Base-by-base conservation (phyloP, 1,140 invertebrate genomes). In the Microplitis demolitor region DNA sequence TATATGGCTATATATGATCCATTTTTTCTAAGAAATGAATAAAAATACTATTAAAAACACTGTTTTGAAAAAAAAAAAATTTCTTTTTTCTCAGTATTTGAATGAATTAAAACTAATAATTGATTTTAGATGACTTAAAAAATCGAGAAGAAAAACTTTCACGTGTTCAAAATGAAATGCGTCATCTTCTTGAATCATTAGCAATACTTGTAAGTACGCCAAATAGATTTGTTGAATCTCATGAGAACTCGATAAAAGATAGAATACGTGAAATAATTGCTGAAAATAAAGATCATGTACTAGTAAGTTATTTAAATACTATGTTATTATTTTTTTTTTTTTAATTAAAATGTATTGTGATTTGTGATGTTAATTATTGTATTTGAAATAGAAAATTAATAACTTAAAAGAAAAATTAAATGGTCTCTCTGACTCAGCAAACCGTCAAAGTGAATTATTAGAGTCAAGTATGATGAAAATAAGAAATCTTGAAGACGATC, bases 231-330 rank as follows among this genome's bases (percentile, higher is more conserved):
- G 90, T 93, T 3, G 93, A 95, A 78, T 90, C 93, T 2, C 89
- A 92, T 56, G 93, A 95, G 80, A 90, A 88, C 31, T 87, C 92
- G 11, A 93, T 95, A 63, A 93, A 94, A 81, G 93, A 95, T 60
- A 88, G 93, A 73, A 90, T 95, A 63, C 85, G 93, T 24, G 93
- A 95, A 82, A 88, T 94, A 14, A 80, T 94, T 2, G 90, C 88
- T 69, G 93, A 95, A 51, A 92, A 92, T 78, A 93, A 94, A 79
- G 92, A 94, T 73, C 92, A 92, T 86, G 85, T 89, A 77, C 87
- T 91, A 80, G 94, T 95, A 89, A 84, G 87, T 84, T 45, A 54
- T n/a, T 9, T 16, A 63, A 54, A 63, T 33, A 33, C 11, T 56
- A 4, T 37, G 13, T 37, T 45, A 56, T 56, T 0, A 69, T n/a